Conservation (phyloP, 2,888 invertebrate species). For the Hemicrepidius hirtus region DNA sequence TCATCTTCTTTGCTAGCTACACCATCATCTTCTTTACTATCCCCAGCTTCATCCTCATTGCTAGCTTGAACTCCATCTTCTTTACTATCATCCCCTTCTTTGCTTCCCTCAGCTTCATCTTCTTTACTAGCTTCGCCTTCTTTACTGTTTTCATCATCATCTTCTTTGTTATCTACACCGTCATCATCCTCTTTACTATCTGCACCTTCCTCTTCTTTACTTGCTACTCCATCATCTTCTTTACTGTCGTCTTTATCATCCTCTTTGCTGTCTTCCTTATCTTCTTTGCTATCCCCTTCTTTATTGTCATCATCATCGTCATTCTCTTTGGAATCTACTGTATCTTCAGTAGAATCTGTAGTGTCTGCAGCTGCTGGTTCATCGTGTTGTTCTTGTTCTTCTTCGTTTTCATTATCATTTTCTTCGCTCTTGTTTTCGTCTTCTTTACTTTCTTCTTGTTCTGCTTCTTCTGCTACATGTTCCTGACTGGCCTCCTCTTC, state of each 20-base stretch:
- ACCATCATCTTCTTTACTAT: constrained; percentile 52
- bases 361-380: constrained; percentile 39
- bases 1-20: constrained; percentile 44
- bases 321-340: constrained; percentile 64
- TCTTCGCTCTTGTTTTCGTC: constrained; percentile 59
- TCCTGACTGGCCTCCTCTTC: constrained; percentile 59
- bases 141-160: constrained; percentile 53
- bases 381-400: constrained; percentile 72
- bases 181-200: constrained; percentile 57
- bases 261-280: constrained; percentile 57
- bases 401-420: constrained; percentile 68
- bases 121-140: constrained; percentile 51
- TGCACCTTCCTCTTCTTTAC: constrained; percentile 53
- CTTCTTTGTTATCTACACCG: constrained; percentile 56
- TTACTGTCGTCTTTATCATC: constrained; percentile 70
- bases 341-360: constrained; percentile 64
- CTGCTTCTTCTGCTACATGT: constrained; percentile 69
- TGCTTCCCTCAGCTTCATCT: constrained; percentile 49
- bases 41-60: constrained; percentile 41
- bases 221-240: constrained; percentile 67
- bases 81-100: constrained; percentile 49
- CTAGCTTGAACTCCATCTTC: constrained; percentile 47
- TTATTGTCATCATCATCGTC: constrained; percentile 71
- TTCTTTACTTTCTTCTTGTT: constrained; percentile 67
- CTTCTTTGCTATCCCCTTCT: constrained; percentile 66